Evolutionary conservation across 37 sponge, comb jelly and placozoan genomes (phyloP).

Genomic region (Aphrocallistes beatrix): DNA sequence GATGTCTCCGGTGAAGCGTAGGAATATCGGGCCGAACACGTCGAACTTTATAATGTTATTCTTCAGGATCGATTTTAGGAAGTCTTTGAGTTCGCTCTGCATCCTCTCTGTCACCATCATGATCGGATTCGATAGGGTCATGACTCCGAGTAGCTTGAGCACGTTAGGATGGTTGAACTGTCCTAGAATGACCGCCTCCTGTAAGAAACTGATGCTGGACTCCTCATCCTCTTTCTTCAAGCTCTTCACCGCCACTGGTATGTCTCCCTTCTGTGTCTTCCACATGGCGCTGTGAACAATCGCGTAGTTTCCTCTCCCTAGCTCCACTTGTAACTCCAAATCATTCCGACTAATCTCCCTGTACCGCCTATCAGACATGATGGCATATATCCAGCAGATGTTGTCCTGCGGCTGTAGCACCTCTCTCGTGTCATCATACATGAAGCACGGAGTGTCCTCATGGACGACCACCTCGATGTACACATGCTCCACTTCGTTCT

Average conservation of each 20-base stretch:
- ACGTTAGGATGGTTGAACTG: conserved; percentile 17
- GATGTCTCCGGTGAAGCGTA: neutral
- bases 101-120: neutral
- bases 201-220: neutral
- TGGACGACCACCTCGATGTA: neutral
- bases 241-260: neutral
- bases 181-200: conserved; percentile 17
- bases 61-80: neutral
- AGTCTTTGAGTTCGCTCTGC: neutral
- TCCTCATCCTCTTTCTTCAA: neutral
- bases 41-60: neutral
- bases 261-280: neutral
- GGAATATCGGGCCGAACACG: neutral
- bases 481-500: neutral
- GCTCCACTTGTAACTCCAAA: neutral
- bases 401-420: neutral
- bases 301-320: neutral
- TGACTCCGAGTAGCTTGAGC: neutral
- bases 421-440: neutral
- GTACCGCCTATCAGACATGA: neutral
- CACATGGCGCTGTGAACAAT: neutral
- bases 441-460: neutral
- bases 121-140: neutral
- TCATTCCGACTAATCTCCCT: neutral
- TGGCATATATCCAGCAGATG: neutral